Conservation (phyloP, 2,888 invertebrate genomes). For the Stegophylla sp. region DNA sequence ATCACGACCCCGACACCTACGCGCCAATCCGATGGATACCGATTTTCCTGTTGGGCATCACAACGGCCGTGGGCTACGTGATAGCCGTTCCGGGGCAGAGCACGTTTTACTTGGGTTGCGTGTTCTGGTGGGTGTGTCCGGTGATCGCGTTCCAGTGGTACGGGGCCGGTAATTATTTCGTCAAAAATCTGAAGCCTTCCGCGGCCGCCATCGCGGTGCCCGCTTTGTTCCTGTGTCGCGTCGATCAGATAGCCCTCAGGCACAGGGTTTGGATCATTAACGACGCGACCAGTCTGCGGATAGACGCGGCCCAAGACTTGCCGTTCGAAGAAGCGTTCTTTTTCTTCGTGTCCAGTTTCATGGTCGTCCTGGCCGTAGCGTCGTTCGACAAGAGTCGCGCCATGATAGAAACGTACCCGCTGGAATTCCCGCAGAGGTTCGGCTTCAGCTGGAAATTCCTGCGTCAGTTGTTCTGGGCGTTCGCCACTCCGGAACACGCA, state of each 20-base stretch:
- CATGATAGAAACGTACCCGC: conserved; percentile 2
- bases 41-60: background rate
- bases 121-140: conserved; percentile 32
- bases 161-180: conserved; percentile 30
- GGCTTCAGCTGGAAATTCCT: background rate
- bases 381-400: conserved; percentile 19
- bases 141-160: conserved; percentile 31
- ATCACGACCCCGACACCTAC: conserved; percentile 3
- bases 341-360: background rate
- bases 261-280: conserved; percentile 10
- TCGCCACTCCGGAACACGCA: background rate
- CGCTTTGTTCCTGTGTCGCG: conserved; percentile 23
- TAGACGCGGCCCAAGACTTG: background rate
- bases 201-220: conserved; percentile 3
- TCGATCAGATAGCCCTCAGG: background rate
- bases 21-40: conserved; percentile 39
- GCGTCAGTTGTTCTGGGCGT: background rate
- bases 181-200: background rate
- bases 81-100: background rate
- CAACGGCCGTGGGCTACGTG: background rate
- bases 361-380: background rate
- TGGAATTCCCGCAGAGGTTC: background rate
- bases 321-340: conserved; percentile 32
- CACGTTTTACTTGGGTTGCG: conserved; percentile 30
- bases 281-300: background rate